Evolutionary conservation across 2,797 vertebrate species (phyloP), one percentile per base, ranked within the genome.

Genomic region (Prionace glauca): DNA sequence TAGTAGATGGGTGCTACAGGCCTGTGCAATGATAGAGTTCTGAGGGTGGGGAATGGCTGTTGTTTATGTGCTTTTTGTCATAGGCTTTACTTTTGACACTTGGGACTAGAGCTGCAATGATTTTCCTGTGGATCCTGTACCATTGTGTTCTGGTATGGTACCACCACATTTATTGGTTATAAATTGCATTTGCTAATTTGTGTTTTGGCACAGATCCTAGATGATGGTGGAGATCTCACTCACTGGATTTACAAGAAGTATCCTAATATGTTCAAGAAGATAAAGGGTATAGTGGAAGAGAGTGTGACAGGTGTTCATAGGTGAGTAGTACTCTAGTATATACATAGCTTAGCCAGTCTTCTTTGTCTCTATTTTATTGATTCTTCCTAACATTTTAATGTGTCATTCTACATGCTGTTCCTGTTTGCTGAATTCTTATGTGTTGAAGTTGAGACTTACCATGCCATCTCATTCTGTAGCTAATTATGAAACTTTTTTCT

Each of bases 201-300:
- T 72, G 41, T 72, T 95, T 77, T 95, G 50, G 67, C 97, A 0
- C 97, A 99, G 99, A 99, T 99, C 96, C 96, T 99, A 97, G 99
- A 99, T 95, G 99, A 99, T 0, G 99, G 99, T 32, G 99, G 99
- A 1, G 99, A 99, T 96, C 97, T 99, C 96, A 99, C 99, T 96
- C 99, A 99, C 96, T 99, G 99, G 99, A 99, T 99, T 97, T 99
- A 99, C 96, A 99, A 99, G 97, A 99, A 99, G 96, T 99, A 99
- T 71, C 99, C 99, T 96, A 99, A 99, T 97, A 99, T 99, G 99
- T 99, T 99, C 96, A 99, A 99, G 97, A 99, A 99, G 97, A 99
- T 99, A 97, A 99, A 99, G 97, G 99, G 99, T 95, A 99, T 99
- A 0, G 99, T 99, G 22, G 99, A 99, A 96, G 99, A 99, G 97